Base-by-base conservation (phyloP, 1,140 invertebrate species). In the Patella vulgata region DNA sequence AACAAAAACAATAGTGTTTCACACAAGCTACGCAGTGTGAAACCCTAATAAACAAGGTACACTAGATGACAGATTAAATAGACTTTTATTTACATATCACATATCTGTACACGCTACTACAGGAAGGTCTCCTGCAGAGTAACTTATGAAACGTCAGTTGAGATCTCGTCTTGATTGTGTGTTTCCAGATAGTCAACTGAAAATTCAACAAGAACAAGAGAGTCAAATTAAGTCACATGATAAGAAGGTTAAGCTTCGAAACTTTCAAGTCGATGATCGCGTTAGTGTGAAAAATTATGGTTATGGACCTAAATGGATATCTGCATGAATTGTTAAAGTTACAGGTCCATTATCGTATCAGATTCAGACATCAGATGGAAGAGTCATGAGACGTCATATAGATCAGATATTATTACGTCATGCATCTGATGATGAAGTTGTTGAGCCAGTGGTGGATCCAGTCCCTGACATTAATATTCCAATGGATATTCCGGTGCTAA, bases 51-150 rank as follows among this genome's bases (percentile, higher is more conserved):
- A n/a, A n/a, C n/a, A n/a, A n/a, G 31, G 11, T 31, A 27, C 25
- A 0, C 12, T 27, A 19, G 27, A 43, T 5, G n/a, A 19, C 27
- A 27, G n/a, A n/a, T n/a, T 54, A 17, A 40, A 31, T 23, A 33
- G 43, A 14, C 19, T 59, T 40, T 43, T 67, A 21, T 31, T 67
- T 28, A 23, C 17, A 4, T 59, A 66, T 11, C 51, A 47, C 4
- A 44, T 57, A 14, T 60, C 63, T 6, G 64, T 64, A 21, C 53
- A 66, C 1, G 19, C 56, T 12, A 48, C 40, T 28, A 72, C 63
- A 17, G 53, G 51, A 14, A 43, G 28, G 28, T 27, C 51, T 21
- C 70, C 54, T 19, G 64, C 70, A 23, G 70, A 72, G 52, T 31
- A 64, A n/a, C 31, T 72, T 0, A 50, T 68, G 50, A 27, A 52